A percentile compares a stretch with the other conserved stretches of the same genome.
Evolutionary conservation across 1,140 invertebrate species (phyloP).

Genomic region (Apis dorsata): DNA sequence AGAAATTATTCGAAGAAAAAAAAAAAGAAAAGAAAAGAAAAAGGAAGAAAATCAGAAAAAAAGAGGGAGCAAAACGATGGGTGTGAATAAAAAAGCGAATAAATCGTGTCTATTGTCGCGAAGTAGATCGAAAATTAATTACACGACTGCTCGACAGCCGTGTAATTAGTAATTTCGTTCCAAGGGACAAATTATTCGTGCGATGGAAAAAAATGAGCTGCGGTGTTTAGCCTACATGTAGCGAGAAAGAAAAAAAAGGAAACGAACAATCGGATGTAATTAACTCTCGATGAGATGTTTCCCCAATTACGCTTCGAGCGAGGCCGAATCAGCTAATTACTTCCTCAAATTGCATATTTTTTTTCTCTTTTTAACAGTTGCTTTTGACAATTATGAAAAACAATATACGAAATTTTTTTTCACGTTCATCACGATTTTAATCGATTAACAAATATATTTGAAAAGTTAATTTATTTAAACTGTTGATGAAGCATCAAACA

Average conservation of each 20-base stretch:
- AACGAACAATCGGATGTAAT: conserved; percentile 39
- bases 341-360: background rate
- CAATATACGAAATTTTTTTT: no score
- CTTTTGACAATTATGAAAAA: no score
- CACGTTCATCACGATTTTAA: no score
- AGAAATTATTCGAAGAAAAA: background rate
- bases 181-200: conserved; percentile 56
- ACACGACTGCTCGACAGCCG: conserved; percentile 1
- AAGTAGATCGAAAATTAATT: conserved; percentile 57
- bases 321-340: background rate
- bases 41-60: background rate
- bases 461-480: no score
- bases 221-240: conserved; percentile 13
- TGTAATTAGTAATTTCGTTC: conserved; percentile 64
- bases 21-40: background rate
- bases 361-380: background rate
- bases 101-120: conserved; percentile 34
- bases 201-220: conserved; percentile 10
- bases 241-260: conserved; percentile 4
- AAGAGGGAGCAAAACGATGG: conserved; percentile 11
- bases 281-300: conserved; percentile 19
- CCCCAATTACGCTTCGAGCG: background rate
- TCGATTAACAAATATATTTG: no score
- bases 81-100: conserved; percentile 15
- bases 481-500: no score